Evolutionary conservation across 2,113 vertebrate genomes (phyloP).

Genomic region (Asarcornis scutulata): DNA sequence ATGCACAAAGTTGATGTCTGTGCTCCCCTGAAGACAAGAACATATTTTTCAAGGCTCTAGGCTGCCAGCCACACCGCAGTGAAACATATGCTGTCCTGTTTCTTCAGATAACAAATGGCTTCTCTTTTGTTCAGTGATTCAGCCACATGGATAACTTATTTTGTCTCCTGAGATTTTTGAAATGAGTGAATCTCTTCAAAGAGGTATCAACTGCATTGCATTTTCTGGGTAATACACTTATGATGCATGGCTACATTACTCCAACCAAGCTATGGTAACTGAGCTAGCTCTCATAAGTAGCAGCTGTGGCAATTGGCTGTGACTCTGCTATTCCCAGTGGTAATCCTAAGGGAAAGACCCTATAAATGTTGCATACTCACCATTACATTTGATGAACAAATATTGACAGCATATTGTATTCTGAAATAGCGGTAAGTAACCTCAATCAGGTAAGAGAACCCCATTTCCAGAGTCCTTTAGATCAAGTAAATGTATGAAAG

Average conservation of each 20-base stretch:
- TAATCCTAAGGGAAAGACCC: neutral
- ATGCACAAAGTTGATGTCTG: neutral
- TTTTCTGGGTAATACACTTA: neutral
- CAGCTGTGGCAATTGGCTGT: neutral
- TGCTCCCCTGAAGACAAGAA: constrained; percentile 8
- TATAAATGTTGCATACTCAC: neutral
- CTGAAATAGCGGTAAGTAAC: neutral
- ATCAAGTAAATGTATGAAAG: neutral
- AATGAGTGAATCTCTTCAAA: constrained; percentile 30
- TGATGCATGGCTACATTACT: neutral
- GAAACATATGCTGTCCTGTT: constrained; percentile 40
- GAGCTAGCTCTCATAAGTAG: neutral
- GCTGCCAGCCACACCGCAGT: neutral
- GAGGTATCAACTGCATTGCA: neutral
- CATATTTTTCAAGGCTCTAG: constrained; percentile 36
- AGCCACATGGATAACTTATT: neutral
- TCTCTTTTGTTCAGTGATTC: neutral
- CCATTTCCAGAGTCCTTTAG: neutral
- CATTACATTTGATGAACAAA: neutral
- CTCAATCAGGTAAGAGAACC: neutral
- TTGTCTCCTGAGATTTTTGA: constrained; percentile 17
- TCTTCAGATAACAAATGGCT: neutral
- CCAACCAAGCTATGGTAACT: neutral
- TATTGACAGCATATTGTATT: neutral
- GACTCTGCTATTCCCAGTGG: neutral